Base-by-base conservation (phyloP, 2,113 vertebrate species). In the Antechinus flavipes region DNA sequence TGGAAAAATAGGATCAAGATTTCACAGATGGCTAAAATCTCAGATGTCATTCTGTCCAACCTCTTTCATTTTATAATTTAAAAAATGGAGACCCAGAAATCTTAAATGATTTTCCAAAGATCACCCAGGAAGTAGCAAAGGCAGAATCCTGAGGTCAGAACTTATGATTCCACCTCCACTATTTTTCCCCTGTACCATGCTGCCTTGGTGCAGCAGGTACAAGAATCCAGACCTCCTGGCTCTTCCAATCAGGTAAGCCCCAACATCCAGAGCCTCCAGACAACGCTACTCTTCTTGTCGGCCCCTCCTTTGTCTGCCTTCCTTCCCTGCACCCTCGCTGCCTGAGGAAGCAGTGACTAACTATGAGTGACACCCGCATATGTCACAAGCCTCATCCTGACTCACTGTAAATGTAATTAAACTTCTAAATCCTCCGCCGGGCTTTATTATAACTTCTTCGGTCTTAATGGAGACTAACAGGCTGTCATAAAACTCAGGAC, bases 341-440 rank as follows among this genome's bases (percentile, higher is more conserved):
- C 68, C n/a, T 84, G 35, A 84, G 68, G 68, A 84, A 19, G n/a
- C 68, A 84, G 68, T 22, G 68, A 84, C 68, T 84, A 42, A 84
- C 68, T 84, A 7, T 84, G 68, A 84, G 68, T 84, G 68, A 84
- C n/a, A 84, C n/a, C n/a, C n/a, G 4, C 68, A 42, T 84, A 84
- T 84, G 68, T 84, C 68, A 84, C 68, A 42, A 84, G 68, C 68
- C n/a, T 84, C n/a, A 84, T 84, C 68, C 68, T 84, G 68, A 84
- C 68, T 23, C n/a, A 84, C n/a, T 84, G n/a, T 42, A 84, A 42
- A 84, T 84, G 68, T 84, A 84, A 84, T 84, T 84, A 84, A 84
- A 84, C 68, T 42, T 84, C 68, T 42, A 84, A 84, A 84, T 84
- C 68, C 68, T 84, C 68, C n/a, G n/a, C 68, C n/a, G n/a, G 68